phyloP scores from a whole-genome alignment of 2,113 vertebrate species.

The Oophaga pumilio region DNA sequence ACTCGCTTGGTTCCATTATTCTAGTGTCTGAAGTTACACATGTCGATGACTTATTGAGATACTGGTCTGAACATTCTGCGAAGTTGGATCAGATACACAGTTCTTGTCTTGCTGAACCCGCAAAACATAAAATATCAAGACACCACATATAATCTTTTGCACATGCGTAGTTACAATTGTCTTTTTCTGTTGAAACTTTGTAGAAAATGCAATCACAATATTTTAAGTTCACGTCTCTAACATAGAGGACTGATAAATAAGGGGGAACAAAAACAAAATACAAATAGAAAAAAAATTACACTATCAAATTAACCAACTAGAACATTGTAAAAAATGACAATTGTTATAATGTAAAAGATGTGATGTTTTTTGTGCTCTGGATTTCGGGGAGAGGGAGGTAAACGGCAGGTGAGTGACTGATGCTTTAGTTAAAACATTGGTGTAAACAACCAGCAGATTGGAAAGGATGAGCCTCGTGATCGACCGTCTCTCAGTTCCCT shows the following conservation, averaged over 20 bases:
- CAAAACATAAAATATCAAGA: neutral
- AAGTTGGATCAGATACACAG: too few relatives aligned
- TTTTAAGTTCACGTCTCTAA: neutral
- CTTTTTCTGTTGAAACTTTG: neutral
- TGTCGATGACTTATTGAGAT: too few relatives aligned
- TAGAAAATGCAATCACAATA: neutral
- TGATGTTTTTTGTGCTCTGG: constrained; percentile 24
- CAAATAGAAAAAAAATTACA: neutral
- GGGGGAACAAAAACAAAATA: constrained; percentile 1
- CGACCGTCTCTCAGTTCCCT: constrained; percentile 8
- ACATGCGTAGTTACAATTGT: neutral
- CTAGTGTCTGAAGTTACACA: too few relatives aligned
- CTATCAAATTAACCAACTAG: constrained; percentile 46
- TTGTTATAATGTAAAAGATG: neutral
- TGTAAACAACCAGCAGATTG: constrained; percentile 12
- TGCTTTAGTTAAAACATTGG: constrained; percentile 40
- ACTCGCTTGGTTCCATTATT: too few relatives aligned
- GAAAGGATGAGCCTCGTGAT: constrained; percentile 17
- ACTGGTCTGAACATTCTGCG: too few relatives aligned
- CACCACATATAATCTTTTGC: neutral
- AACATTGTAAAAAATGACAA: neutral
- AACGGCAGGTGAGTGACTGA: neutral
- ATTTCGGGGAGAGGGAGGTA: neutral
- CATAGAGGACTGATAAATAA: constrained; percentile 50
- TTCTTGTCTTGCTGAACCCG: too few relatives aligned